phyloP scores from a whole-genome alignment of 2,888 invertebrate genomes.

The Girardia tigrina region DNA sequence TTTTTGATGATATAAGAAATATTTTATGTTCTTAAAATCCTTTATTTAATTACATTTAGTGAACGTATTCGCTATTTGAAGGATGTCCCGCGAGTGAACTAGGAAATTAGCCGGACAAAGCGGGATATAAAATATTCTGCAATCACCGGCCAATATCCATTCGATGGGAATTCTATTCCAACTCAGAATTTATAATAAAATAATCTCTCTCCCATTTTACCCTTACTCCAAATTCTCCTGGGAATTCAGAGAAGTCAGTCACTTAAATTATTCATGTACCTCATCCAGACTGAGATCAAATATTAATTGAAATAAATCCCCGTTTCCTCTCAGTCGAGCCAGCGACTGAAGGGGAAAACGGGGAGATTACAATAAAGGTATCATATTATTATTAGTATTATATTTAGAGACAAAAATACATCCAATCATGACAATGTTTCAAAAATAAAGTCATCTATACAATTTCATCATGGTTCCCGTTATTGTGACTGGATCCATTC shows the following conservation, averaged over 20 bases:
- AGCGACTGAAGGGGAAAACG: not conserved
- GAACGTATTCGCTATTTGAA: no score
- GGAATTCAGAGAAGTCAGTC: not conserved
- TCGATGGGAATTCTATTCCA: no score
- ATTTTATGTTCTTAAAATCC: no score
- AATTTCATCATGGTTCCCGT: constrained; percentile 21
- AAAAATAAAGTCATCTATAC: not conserved
- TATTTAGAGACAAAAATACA: not conserved
- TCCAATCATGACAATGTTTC: not conserved
- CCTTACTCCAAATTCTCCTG: not conserved
- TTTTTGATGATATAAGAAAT: no score
- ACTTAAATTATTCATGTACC: not conserved
- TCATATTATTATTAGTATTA: not conserved
- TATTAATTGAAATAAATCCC: not conserved
- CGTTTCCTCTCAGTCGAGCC: not conserved
- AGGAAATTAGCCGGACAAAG: no score
- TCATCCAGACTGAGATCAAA: not conserved
- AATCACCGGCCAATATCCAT: no score
- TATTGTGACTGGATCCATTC: constrained; percentile 28
- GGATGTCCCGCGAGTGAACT: no score
- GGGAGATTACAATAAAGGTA: not conserved
- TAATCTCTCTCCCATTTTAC: no score
- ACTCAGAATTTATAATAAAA: no score
- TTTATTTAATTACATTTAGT: no score
- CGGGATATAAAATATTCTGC: no score